Evolutionary conservation across 1,140 invertebrate species (phyloP), one percentile per base, ranked within the genome.

Genomic region (Calephelis virginiensis): DNA sequence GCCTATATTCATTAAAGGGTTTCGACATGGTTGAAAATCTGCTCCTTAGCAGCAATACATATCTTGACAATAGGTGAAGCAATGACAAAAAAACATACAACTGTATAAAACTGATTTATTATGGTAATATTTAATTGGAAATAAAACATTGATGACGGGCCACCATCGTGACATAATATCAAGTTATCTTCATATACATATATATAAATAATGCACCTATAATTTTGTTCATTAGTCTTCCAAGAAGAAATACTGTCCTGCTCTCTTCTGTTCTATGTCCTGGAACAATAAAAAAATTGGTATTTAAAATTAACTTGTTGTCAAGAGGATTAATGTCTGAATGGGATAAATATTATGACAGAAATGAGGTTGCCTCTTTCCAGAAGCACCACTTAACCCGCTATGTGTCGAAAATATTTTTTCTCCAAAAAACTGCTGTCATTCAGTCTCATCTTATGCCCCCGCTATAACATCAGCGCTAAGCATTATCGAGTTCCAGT

Each of bases 181-280:
- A 12, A 7, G 10, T 60, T 60, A 60, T 14, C 17, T 46, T 40
- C 61, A 53, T 45, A 48, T 56, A 53, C 40, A 50, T 64, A 64
- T 64, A 64, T 64, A 64, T 56, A 64, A 45, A 64, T 43, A 40
- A 64, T 49, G 13, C 50, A 45, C 50, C 49, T 56, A 64, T 56
- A 11, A 64, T 14, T 45, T 46, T 28, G 49, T 53, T 48, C 14
- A 17, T 78, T 95, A 97, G 89, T 99, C 98, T 92, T 99, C 99
- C 77, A 99, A 92, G 94, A 99, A 99, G 94, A 99, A 99, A 92
- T 97, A 99, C 92, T 99, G 98, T 59, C 99, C 99, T 49, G 96
- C 95, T 75, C 95, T 94, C 92, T 99, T 99, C 92, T 99, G 99
- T 85, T 99, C 99, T 75, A 96, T 94, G 90, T 99, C 99, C 95